Evolutionary conservation across 2,888 invertebrate genomes (phyloP), one percentile per base, ranked within the genome.

Genomic region (Blomia tropicalis): DNA sequence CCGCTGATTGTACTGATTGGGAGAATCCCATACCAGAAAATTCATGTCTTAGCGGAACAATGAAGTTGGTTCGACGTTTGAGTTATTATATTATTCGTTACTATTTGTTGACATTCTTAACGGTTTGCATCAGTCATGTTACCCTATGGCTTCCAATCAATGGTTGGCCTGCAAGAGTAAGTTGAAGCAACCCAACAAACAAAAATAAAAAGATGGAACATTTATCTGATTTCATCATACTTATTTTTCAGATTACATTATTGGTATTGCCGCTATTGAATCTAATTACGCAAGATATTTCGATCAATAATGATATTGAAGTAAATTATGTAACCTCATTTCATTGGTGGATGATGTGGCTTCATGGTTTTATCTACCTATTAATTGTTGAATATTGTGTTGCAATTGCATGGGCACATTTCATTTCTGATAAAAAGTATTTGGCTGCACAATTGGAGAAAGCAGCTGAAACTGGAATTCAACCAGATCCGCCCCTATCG

Each of bases 101-200:
- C 17, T 62, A 62, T 58, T 43, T 23, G n/a, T 43, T 58, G 1
- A 58, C 58, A n/a, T 62, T 62, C 44, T 41, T 62, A 11, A 43
- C 58, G 3, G 47, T 44, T 29, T 22, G 29, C 3, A 29, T 44
- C 1, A 31, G 47, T 4, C 66, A 66, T 29, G 64, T 67, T 1
- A 65, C 66, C 1, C 67, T 68, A 41, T 68, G 68, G 68, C 64
- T 68, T 47, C 68, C 68, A 1, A 61, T 66, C 1, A 64, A 64
- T 29, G 67, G 66, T 1, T 68, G 67, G 41, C 67, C 68, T 1
- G 68, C 68, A 2, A 31, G 68, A 29, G 67, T 68, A 7, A 66
- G 65, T n/a, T n/a, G n/a, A n/a, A n/a, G n/a, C n/a, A n/a, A n/a
- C n/a, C n/a, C n/a, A n/a, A n/a, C n/a, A n/a, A n/a, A n/a, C n/a